Evolutionary conservation across 2,888 invertebrate genomes (phyloP).

Genomic region (Schizaphis graminum): DNA sequence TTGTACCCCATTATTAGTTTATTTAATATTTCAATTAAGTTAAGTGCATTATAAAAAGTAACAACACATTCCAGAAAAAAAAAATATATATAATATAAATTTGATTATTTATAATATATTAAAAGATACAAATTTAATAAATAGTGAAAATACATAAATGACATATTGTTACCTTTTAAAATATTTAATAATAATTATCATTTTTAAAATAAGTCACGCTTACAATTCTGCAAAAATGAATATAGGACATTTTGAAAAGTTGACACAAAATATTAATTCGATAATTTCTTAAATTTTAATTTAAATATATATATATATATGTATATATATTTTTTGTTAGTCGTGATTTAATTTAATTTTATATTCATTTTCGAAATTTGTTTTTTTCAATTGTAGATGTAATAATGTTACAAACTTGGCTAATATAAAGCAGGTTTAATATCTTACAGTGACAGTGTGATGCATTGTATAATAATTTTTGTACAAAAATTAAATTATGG

Average conservation of each 20-base stretch:
- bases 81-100: conserved; percentile 33
- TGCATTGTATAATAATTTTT: conserved; percentile 48
- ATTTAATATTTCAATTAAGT: conserved; percentile 47
- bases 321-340: conserved; percentile 9
- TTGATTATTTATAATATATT: conserved; percentile 8
- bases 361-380: conserved; percentile 7
- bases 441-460: conserved; percentile 19
- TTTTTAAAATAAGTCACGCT: conserved; percentile 44
- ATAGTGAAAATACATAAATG: conserved; percentile 39
- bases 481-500: conserved; percentile 47
- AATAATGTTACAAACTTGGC: conserved; percentile 5
- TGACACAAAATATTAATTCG: conserved; percentile 40
- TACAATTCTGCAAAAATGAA: conserved; percentile 29
- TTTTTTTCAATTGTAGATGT: background rate
- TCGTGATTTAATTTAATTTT: conserved; percentile 50
- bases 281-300: conserved; percentile 42
- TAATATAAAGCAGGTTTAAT: conserved; percentile 28
- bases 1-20: conserved; percentile 43
- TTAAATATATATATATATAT: conserved; percentile 7
- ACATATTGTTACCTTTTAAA: conserved; percentile 49
- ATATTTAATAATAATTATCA: conserved; percentile 42
- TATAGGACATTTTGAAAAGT: conserved; percentile 42
- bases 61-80: conserved; percentile 46
- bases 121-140: background rate
- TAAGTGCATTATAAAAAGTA: conserved; percentile 35